phyloP scores from a whole-genome alignment of 2,888 invertebrate genomes.

The Zygogramma bicolorata region DNA sequence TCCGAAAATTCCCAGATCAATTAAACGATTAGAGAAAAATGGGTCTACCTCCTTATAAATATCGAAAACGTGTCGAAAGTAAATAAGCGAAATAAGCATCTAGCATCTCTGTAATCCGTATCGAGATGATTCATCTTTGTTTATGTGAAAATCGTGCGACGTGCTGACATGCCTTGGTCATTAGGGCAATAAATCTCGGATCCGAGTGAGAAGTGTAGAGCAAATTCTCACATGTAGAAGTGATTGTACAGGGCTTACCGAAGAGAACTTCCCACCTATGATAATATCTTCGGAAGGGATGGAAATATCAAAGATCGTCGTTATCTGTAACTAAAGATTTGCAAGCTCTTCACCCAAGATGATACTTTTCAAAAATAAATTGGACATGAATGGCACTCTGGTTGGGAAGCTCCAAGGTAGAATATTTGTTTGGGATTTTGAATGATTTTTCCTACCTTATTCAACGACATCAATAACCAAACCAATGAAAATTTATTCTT shows the following conservation, averaged over 20 bases:
- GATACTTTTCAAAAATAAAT: no score
- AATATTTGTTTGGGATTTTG: no score
- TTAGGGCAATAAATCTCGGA: slow-evolving; percentile 14
- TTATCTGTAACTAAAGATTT: no score
- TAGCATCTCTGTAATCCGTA: slow-evolving; percentile 25
- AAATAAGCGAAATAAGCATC: slow-evolving; percentile 17
- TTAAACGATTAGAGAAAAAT: slow-evolving; percentile 14
- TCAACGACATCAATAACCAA: no score
- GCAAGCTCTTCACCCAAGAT: no score
- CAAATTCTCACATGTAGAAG: slow-evolving; percentile 2
- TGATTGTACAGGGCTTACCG: background rate
- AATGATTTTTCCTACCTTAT: no score
- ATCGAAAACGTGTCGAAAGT: slow-evolving; percentile 17
- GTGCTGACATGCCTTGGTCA: slow-evolving; percentile 28
- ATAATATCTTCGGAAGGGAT: background rate
- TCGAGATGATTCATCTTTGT: slow-evolving; percentile 31
- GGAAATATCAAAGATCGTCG: background rate
- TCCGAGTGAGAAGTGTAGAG: background rate
- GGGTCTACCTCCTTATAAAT: background rate
- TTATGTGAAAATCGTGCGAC: slow-evolving; percentile 35
- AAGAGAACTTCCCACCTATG: no score
- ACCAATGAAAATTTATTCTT: no score
- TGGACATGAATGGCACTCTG: no score
- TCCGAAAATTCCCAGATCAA: slow-evolving; percentile 4
- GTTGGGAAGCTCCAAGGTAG: no score